phyloP scores from a whole-genome alignment of 2,888 invertebrate species.

The Tenthredo notha region DNA sequence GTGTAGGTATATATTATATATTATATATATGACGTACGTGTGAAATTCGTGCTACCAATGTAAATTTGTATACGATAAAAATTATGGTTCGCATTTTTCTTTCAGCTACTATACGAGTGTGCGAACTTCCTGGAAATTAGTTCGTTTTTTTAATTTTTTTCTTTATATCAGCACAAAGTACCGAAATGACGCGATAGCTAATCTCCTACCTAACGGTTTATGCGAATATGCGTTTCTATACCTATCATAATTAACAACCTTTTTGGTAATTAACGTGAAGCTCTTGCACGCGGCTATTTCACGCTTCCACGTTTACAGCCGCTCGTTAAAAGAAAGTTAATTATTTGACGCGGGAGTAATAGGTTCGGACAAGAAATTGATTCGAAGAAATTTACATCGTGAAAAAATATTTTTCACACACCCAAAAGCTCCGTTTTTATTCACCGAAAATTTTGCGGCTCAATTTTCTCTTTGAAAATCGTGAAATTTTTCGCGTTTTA shows the following conservation, averaged over 20 bases:
- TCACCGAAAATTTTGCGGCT: no score
- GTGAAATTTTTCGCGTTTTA: neutral
- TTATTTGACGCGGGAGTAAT: neutral
- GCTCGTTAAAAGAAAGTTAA: slow-evolving; percentile 8
- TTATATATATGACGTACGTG: neutral
- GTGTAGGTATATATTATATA: neutral
- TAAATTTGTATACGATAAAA: neutral
- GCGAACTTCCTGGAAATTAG: neutral
- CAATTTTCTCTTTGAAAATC: neutral
- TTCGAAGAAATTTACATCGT: no score
- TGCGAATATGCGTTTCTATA: neutral
- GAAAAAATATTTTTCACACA: no score
- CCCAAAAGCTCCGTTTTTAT: no score
- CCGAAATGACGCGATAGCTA: slow-evolving; percentile 4
- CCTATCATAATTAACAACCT: slow-evolving; percentile 14
- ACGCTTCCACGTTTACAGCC: neutral
- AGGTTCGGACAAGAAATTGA: no score
- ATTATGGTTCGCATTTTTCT: neutral
- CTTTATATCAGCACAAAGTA: neutral
- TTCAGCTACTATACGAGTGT: neutral
- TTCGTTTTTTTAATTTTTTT: neutral
- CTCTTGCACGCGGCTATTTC: neutral
- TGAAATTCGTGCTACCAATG: neutral
- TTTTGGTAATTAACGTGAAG: slow-evolving; percentile 16
- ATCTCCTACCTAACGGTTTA: neutral